Conservation (phyloP, 2,797 vertebrate species). For the Chromobotia macracanthus region DNA sequence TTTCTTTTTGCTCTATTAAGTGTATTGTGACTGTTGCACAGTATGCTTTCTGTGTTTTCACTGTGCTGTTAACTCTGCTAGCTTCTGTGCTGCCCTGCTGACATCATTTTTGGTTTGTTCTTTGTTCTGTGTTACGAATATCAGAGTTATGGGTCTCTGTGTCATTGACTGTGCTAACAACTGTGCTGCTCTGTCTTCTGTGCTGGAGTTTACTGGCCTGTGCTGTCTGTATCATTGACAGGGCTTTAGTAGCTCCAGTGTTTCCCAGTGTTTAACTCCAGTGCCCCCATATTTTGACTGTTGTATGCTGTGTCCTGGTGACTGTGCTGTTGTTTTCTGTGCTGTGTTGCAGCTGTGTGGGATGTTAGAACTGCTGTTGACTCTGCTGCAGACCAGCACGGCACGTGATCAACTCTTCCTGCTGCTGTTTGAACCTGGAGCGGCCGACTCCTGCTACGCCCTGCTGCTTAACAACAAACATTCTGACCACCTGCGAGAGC, state of each 20-base stretch:
- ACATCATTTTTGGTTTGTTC: too few relatives aligned
- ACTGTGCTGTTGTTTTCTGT: conserved; percentile 38
- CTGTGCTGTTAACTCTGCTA: too few relatives aligned
- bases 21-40: too few relatives aligned
- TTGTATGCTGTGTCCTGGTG: background rate
- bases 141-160: too few relatives aligned
- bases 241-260: background rate
- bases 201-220: background rate
- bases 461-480: conserved; percentile 90
- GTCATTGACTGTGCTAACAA: too few relatives aligned
- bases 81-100: too few relatives aligned
- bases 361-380: conserved; percentile 86
- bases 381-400: conserved; percentile 85
- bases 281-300: background rate
- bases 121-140: too few relatives aligned
- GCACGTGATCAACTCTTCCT: conserved; percentile 91
- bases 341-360: conserved; percentile 80
- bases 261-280: too few relatives aligned
- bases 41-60: too few relatives aligned
- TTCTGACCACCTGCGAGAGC: conserved; percentile 87
- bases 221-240: too few relatives aligned
- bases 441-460: conserved; percentile 92
- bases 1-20: too few relatives aligned
- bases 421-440: conserved; percentile 90
- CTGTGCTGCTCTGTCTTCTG: conserved; percentile 10